A percentile compares a stretch with the other conserved stretches of the same genome.
Evolutionary conservation across 2,797 vertebrate species (phyloP).

Genomic region (Sphenodon punctatus): DNA sequence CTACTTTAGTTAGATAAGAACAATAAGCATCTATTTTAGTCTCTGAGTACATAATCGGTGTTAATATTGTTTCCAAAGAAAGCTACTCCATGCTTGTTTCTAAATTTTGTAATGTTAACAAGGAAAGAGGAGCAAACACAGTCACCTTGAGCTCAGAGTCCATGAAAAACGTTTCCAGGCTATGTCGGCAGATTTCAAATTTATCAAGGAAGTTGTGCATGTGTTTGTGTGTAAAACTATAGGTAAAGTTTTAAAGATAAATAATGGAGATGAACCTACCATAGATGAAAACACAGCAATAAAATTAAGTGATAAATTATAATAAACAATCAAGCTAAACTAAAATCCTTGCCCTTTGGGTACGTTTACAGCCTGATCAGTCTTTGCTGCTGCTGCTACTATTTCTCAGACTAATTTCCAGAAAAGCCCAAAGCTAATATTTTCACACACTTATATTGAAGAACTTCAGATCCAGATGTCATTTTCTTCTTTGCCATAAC

Average conservation of each 20-base stretch:
- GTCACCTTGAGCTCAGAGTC: neutral
- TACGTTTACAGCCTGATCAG: neutral
- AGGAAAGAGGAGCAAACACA: neutral
- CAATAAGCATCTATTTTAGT: neutral
- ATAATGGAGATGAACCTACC: neutral
- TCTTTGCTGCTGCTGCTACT: neutral
- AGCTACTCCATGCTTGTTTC: neutral
- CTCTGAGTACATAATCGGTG: neutral
- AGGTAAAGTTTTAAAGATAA: neutral
- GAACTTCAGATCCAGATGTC: neutral
- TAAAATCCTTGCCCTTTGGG: neutral
- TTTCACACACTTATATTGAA: neutral
- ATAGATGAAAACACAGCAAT: fast-evolving
- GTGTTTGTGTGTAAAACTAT: neutral
- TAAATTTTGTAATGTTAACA: neutral
- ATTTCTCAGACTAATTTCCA: neutral
- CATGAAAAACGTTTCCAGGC: neutral
- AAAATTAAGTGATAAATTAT: neutral
- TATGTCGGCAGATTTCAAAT: neutral
- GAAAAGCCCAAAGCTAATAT: neutral
- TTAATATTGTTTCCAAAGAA: neutral
- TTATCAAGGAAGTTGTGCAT: neutral
- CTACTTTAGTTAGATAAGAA: neutral
- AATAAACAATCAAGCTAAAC: neutral
- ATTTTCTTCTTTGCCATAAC: neutral